Percentiles rank a stretch among this genome's conserved stretches.
These are phyloP conservation scores for Epistrophella euchroma DNA, from an alignment of 2,888 invertebrate genomes.

Conservation along the genomic window DNA sequence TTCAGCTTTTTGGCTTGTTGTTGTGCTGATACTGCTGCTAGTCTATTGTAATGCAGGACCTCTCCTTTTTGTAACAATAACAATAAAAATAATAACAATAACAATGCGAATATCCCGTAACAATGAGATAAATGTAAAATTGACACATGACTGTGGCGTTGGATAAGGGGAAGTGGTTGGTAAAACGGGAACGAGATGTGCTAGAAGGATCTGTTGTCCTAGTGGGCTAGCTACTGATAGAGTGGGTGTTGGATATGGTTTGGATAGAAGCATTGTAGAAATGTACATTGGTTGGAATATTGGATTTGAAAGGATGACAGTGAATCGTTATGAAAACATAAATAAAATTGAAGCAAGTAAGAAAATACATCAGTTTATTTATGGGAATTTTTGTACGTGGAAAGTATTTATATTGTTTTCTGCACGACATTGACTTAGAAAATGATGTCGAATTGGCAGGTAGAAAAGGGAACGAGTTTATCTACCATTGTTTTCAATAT, in stretches of 20 bases:
- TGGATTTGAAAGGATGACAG: slow-evolving; percentile 38
- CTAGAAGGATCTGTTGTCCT: slow-evolving; percentile 3
- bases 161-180: too few relatives aligned
- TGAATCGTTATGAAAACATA: slow-evolving; percentile 38
- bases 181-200: neutral
- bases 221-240: neutral
- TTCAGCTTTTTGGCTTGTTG: slow-evolving; percentile 22
- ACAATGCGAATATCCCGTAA: slow-evolving; percentile 72
- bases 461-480: neutral
- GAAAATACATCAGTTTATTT: slow-evolving; percentile 34
- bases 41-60: slow-evolving; percentile 41
- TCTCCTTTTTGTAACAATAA: slow-evolving; percentile 57
- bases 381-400: slow-evolving; percentile 26
- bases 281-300: slow-evolving; percentile 25
- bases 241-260: neutral
- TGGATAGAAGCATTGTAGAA: neutral
- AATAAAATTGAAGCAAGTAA: neutral
- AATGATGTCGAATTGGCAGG: slow-evolving; percentile 26
- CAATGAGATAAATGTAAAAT: slow-evolving; percentile 74
- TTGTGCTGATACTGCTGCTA: neutral
- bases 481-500: slow-evolving; percentile 10
- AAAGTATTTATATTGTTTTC: slow-evolving; percentile 20
- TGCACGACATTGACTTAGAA: slow-evolving; percentile 19
- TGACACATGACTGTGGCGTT: slow-evolving; percentile 59
- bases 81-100: slow-evolving; percentile 73